Base-by-base conservation (phyloP, 2,888 invertebrate genomes). In the Pyrrhosoma nymphula region DNA sequence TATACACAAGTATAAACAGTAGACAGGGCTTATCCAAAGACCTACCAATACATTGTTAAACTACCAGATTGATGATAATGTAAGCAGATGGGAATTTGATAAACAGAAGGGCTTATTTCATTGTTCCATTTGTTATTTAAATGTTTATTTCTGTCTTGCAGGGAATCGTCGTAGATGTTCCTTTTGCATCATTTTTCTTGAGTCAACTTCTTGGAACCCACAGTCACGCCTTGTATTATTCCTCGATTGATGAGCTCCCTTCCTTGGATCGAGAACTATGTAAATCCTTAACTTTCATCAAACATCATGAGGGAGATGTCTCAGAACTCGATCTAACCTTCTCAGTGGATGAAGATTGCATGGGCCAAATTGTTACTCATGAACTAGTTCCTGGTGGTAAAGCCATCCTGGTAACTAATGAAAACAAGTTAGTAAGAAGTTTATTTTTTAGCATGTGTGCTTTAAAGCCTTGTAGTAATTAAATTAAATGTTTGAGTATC, bases 101-200 rank as follows among this genome's bases (percentile, higher is more conserved):
- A 69, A 20, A 69, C 26, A 69, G 0, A 63, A 69, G 26, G 26
- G 2, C 6, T 88, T 26, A 30, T 23, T 16, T 3, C 8, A 23
- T 89, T 89, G 39, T 89, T 26, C 10, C 55, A 35, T 89, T 89
- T 89, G n/a, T 10, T 89, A 35, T 35, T 89, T 6, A 30, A 16
- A 23, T 89, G 89, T 47, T 23, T 12, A 93, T 56, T 95, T 10
- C 95, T 95, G 95, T 95, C 95, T 97, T 96, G 0, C 97, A 98
- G 98, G 99, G 99, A 47, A 99, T 99, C 96, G 99, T 99, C 16
- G 99, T 99, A 10, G 99, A 99, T 97, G 99, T 99, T 88, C 99
- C 99, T 0, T 99, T 99, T 97, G 99, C 99, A 0, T 99, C 99
- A 69, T 99, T 99, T 97, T 99, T 99, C 97, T 98, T 99, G 56